A percentile compares a stretch with the other conserved stretches of the same genome.
phyloP scores from a whole-genome alignment of 2,797 vertebrate genomes.

The Cyclura pinguis region DNA sequence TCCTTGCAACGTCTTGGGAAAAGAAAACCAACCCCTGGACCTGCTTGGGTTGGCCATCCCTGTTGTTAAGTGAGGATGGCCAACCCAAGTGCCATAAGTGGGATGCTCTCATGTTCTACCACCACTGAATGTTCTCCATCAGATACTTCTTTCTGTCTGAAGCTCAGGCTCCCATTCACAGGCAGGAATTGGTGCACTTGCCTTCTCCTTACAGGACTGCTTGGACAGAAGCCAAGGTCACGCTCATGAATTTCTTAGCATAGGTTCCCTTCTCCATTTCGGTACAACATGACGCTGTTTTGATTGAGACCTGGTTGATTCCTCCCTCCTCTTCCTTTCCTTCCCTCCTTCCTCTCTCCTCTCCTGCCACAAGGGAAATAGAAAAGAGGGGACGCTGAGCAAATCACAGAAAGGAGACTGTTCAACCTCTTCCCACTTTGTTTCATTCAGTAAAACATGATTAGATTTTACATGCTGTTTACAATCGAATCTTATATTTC shows the following conservation, averaged over 20 bases:
- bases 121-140: neutral
- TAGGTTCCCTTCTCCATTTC: neutral
- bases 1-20: no score
- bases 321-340: neutral
- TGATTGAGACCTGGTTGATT: neutral
- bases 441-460: constrained; percentile 60
- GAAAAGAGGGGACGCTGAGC: neutral
- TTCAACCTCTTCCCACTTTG: constrained; percentile 24
- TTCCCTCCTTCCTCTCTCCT: neutral
- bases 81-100: neutral
- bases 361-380: fast-evolving
- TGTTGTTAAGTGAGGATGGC: no score
- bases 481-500: constrained; percentile 49
- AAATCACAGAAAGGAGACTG: neutral
- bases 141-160: neutral
- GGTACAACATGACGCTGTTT: neutral
- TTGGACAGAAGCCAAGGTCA: neutral
- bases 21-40: no score
- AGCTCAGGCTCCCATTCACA: neutral
- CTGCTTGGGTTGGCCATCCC: no score
- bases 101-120: no score
- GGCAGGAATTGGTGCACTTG: neutral
- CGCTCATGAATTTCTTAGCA: constrained; percentile 3
- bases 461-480: constrained; percentile 44
- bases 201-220: neutral